phyloP scores from a whole-genome alignment of 2,888 invertebrate species.

The Arctia plantaginis region DNA sequence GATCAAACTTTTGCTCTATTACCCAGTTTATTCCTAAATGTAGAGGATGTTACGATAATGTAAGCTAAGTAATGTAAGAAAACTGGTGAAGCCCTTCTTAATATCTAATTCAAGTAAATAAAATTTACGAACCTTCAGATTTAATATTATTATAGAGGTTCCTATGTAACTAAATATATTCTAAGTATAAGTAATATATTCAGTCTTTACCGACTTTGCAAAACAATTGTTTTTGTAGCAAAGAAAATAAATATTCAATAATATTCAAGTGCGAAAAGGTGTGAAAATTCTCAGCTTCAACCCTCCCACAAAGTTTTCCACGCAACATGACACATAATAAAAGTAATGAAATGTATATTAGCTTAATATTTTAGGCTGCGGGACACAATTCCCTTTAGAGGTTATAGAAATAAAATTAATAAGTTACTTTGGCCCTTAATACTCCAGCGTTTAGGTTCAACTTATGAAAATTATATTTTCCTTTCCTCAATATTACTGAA shows the following conservation, averaged over 20 bases:
- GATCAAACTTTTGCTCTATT: too few species aligned
- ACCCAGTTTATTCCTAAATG: too few species aligned
- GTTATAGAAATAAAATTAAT: background rate
- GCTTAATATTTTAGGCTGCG: background rate
- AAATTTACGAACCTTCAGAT: too few species aligned
- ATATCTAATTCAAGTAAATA: too few species aligned
- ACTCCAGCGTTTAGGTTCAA: background rate
- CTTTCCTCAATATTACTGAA: constrained; percentile 10
- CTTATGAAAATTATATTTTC: background rate
- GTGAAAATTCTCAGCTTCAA: background rate
- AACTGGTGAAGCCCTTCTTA: too few species aligned
- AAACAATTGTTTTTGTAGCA: background rate
- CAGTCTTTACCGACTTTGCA: background rate
- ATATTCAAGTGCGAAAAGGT: background rate
- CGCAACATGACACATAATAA: background rate
- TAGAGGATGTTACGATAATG: too few species aligned
- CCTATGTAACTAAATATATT: too few species aligned
- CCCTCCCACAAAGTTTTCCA: background rate
- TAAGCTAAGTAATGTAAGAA: too few species aligned
- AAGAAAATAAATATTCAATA: background rate
- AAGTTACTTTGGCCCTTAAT: constrained; percentile 5
- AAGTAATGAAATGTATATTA: background rate
- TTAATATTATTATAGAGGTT: too few species aligned
- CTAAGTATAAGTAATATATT: too few species aligned
- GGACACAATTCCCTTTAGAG: background rate